Evolutionary conservation across 2,113 vertebrate species (phyloP).

Genomic region (Reinhardtius hippoglossoides): DNA sequence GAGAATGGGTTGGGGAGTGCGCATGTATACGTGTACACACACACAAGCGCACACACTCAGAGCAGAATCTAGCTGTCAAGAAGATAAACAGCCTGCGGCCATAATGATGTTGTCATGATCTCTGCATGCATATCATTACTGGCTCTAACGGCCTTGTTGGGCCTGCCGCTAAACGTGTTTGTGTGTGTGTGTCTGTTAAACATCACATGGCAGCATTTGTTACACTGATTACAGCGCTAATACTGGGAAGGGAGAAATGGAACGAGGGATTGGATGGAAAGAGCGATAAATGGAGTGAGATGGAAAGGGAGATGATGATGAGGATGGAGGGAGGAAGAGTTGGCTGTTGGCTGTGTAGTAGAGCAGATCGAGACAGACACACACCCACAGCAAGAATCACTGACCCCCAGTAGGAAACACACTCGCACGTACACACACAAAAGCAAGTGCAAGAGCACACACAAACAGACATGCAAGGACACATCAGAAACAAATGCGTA

Average conservation of each 20-base stretch:
- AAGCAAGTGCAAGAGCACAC: slow-evolving; percentile 38
- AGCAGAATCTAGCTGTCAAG: slow-evolving; percentile 70
- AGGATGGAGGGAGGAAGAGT: not conserved
- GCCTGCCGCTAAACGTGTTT: slow-evolving; percentile 38
- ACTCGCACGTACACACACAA: slow-evolving; percentile 45
- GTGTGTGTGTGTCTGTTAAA: slow-evolving; percentile 22
- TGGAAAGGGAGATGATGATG: slow-evolving; percentile 29
- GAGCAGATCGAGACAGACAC: slow-evolving; percentile 65
- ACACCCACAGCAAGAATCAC: slow-evolving; percentile 66
- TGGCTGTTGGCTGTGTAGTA: slow-evolving; percentile 46
- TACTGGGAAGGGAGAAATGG: slow-evolving; percentile 20
- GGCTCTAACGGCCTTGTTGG: slow-evolving; percentile 62
- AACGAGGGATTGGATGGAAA: slow-evolving; percentile 32
- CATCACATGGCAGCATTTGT: slow-evolving; percentile 31
- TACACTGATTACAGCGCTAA: slow-evolving; percentile 61
- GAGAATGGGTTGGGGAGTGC: slow-evolving; percentile 46
- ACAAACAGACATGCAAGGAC: slow-evolving; percentile 40
- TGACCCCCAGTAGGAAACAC: slow-evolving; percentile 65
- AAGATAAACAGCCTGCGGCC: slow-evolving; percentile 75
- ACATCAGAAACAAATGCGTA: slow-evolving; percentile 25
- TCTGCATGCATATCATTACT: slow-evolving; percentile 78
- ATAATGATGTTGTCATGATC: slow-evolving; percentile 82
- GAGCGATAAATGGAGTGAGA: slow-evolving; percentile 42
- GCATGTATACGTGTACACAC: not conserved
- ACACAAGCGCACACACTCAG: slow-evolving; percentile 20